These are phyloP conservation scores for Ictidomys tridecemlineatus DNA, from an alignment of 2,113 vertebrate species.

Conservation along the genomic window DNA sequence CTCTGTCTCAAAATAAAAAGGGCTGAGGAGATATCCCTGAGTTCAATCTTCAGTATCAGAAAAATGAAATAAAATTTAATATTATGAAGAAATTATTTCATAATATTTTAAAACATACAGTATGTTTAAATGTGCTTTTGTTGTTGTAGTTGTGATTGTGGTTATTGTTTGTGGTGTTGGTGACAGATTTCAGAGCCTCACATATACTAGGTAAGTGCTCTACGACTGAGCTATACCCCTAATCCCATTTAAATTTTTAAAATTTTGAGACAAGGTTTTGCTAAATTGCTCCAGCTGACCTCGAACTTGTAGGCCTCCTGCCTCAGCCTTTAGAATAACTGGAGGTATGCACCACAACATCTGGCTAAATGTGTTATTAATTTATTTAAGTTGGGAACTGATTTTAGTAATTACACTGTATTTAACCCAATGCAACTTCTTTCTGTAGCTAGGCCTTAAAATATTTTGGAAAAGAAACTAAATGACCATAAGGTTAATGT, in stretches of 20 bases:
- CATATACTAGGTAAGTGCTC: not conserved
- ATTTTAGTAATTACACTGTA: constrained; percentile 30
- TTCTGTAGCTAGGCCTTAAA: constrained; percentile 51
- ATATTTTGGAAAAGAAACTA: constrained; percentile 44
- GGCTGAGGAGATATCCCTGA: too few relatives aligned
- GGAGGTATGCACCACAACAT: not conserved
- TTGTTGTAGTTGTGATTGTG: not conserved
- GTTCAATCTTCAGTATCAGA: too few relatives aligned
- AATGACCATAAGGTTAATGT: not conserved
- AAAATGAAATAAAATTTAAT: constrained; percentile 21
- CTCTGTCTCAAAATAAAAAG: too few relatives aligned
- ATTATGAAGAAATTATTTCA: constrained; percentile 43
- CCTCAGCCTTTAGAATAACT: not conserved
- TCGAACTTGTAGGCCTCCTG: not conserved
- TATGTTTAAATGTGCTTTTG: constrained; percentile 2
- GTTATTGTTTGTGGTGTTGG: not conserved
- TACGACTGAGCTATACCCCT: not conserved
- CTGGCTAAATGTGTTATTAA: constrained; percentile 51
- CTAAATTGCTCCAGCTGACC: not conserved
- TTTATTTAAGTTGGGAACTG: constrained; percentile 42
- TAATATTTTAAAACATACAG: constrained; percentile 26
- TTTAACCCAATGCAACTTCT: constrained; percentile 28
- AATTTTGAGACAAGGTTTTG: not conserved
- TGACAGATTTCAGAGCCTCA: not conserved
- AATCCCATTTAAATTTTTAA: not conserved